Conservation (phyloP, 2,113 vertebrate genomes). For the Chroicocephalus ridibundus region DNA sequence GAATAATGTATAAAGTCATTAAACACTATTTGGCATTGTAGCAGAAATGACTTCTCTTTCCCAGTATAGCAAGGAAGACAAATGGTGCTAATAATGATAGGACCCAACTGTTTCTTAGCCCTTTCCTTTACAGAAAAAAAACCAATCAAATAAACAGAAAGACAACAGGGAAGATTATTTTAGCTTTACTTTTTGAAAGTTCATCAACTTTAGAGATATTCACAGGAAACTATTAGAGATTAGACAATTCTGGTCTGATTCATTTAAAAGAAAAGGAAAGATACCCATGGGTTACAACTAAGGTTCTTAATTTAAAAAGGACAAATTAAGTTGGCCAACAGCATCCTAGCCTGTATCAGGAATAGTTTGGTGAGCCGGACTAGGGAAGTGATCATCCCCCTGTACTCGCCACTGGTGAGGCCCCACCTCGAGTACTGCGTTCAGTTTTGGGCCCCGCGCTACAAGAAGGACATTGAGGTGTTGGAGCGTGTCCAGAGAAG, state of each 20-base stretch:
- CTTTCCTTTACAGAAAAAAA: background rate
- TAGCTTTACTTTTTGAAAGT: background rate
- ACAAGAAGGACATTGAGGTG: no score
- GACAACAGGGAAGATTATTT: background rate
- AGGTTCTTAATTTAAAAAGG: background rate
- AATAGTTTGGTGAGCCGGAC: no score
- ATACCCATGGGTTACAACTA: background rate
- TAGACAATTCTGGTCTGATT: background rate
- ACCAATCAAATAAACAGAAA: background rate
- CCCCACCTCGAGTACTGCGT: no score
- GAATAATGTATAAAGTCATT: slow-evolving; percentile 4
- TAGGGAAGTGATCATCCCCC: no score
- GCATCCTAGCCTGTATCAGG: no score
- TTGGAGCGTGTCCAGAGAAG: no score
- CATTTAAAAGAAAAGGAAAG: background rate
- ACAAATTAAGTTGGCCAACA: background rate
- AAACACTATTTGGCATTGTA: background rate
- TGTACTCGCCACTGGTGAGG: no score
- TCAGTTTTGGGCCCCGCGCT: no score
- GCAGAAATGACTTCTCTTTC: background rate
- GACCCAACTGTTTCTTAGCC: background rate
- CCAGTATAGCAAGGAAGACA: background rate
- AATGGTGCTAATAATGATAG: background rate
- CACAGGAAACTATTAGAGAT: background rate
- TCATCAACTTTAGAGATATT: background rate